Base-by-base conservation (phyloP, 2,113 vertebrate genomes). In the Lycaon pictus region DNA sequence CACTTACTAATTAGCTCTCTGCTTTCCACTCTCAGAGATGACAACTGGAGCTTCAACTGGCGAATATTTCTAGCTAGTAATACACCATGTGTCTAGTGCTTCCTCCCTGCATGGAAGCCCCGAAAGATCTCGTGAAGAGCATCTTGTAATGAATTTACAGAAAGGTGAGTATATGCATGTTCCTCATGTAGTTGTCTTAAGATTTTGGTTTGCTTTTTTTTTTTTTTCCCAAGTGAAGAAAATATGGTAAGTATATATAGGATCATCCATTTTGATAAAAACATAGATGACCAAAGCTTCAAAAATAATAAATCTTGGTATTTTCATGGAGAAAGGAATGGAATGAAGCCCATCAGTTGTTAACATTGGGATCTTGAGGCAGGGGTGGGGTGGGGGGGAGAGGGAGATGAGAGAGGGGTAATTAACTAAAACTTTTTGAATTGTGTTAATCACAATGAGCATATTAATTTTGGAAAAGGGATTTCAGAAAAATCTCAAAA, bases 151-250 rank as follows among this genome's bases (percentile, higher is more conserved):
- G 17, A 94, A 72, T 84, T 96, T 92, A 63, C 2, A 69, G 88
- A 77, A 88, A 90, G 72, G 19, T 60, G 65, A 90, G 35, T 92
- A 72, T 95, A 83, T 77, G 29, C 53, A n/a, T 92, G 48, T 80
- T 90, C 20, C 12, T 82, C 22, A 43, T 35, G 53, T 32, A 87
- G 22, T 62, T 84, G 43, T 48, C 67, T 37, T 71, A 86, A 80
- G 58, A 12, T 69, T 92, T 93, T 56, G 51, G 96, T 91, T 92
- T 17, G 55, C 83, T 95, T 87, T 87, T 95, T 87, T 94, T 87
- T 94, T 27, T 94, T 87, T 86, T 48, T 43, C 55, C 25, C 55
- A 51, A 62, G 16, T 86, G 35, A 82, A 71, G 95, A 91, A 96
- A 92, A 53, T 82, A 48, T n/a, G 51, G 37, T 80, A 77, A 93